These are phyloP conservation scores for Pogona vitticeps DNA, from an alignment of 2,113 vertebrate genomes.

Conservation along the genomic window DNA sequence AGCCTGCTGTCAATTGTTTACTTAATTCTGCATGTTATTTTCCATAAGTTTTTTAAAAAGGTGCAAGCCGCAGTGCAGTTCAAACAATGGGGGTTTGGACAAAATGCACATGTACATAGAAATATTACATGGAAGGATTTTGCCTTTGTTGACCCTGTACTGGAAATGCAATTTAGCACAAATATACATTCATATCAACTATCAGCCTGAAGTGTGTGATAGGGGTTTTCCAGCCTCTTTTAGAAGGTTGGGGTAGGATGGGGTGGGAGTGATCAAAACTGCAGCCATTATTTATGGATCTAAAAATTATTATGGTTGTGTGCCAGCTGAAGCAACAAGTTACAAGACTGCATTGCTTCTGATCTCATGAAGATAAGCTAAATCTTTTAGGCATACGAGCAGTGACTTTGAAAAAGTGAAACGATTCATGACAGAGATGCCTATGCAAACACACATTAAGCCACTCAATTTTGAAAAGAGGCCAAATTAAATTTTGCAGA, in stretches of 20 bases:
- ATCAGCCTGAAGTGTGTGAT: neutral
- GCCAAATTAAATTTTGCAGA: slow-evolving; percentile 58
- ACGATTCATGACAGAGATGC: slow-evolving; percentile 64
- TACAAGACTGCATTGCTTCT: slow-evolving; percentile 47
- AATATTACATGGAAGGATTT: slow-evolving; percentile 25
- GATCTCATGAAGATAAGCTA: slow-evolving; percentile 51
- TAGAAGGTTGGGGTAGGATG: neutral
- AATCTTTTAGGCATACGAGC: slow-evolving; percentile 49
- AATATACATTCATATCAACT: neutral
- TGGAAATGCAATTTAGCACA: rapidly evolving
- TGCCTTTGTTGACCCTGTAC: neutral
- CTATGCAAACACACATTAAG: slow-evolving; percentile 61
- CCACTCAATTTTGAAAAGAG: slow-evolving; percentile 58
- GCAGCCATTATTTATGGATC: neutral
- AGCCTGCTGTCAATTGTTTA: neutral
- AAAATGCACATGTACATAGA: too few species aligned
- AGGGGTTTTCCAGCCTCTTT: neutral
- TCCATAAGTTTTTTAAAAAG: neutral
- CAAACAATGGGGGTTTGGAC: neutral
- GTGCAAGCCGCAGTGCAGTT: neutral
- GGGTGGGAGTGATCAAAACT: neutral
- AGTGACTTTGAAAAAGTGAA: slow-evolving; percentile 67
- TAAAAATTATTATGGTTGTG: neutral
- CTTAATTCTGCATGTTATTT: slow-evolving; percentile 11
- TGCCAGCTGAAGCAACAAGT: neutral